Base-by-base conservation (phyloP, 2,888 invertebrate genomes). In the Nomada ferruginata region DNA sequence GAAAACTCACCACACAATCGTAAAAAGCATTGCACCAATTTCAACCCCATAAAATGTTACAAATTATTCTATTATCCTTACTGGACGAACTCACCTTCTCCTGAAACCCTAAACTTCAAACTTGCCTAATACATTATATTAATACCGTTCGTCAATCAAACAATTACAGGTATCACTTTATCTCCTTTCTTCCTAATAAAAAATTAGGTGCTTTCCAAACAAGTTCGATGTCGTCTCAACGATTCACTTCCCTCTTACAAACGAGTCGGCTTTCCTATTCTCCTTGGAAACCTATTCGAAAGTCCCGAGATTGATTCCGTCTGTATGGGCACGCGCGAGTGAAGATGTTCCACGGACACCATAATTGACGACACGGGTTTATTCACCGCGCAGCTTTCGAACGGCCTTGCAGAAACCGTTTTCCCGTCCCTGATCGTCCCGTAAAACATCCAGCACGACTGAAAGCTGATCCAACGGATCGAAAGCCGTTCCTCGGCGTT, bases 171-270 rank as follows among this genome's bases (percentile, higher is more conserved):
- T 36, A 5, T 36, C 7, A 36, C 36, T 47, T 20, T n/a, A 53
- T n/a, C n/a, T n/a, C n/a, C 53, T n/a, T 7, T 47, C 47, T 9
- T 47, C 50, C 11, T 13, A 44, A 10, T 42, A 3, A 50, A 10
- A 20, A 20, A 18, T 18, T 2, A 23, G 36, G 13, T 18, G 60
- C 72, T 66, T 57, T 61, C 71, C 42, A 63, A 50, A 44, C 42
- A 15, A 42, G 42, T 44, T 55, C 59, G 65, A 9, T 53, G 44
- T 66, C 76, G 53, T 73, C 42, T 53, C 64, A 80, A 26, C 69
- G 52, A 90, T 89, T 90, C 90, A 88, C 89, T 90, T 90, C 89
- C 90, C 89, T 87, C 86, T 90, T 86, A 20, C 55, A 47, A 11
- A 83, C 84, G 69, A 82, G 82, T 59, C 79, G 82, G 86, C 82